Evolutionary conservation across 2,797 vertebrate genomes (phyloP).

Genomic region (Rhabdomys pumilio): DNA sequence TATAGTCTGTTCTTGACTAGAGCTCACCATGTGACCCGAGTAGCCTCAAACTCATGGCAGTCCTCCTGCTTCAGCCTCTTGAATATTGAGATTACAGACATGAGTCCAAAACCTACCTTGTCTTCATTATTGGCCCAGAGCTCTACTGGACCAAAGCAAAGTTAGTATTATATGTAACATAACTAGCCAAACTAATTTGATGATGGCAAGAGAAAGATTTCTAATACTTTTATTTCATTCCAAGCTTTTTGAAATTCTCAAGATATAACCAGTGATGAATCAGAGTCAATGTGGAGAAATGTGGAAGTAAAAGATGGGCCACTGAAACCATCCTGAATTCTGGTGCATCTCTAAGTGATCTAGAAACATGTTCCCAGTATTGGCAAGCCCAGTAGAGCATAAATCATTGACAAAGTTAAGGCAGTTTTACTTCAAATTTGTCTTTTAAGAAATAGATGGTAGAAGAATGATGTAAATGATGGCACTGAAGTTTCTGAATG

Average conservation of each 20-base stretch:
- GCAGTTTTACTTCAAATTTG: conserved; percentile 64
- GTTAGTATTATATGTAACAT: background rate
- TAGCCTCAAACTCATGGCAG: background rate
- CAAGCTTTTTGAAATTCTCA: conserved; percentile 53
- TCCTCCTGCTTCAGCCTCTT: background rate
- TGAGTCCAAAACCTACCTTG: background rate
- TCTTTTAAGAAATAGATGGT: conserved; percentile 30
- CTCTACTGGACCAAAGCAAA: conserved; percentile 27
- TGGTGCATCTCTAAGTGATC: conserved; percentile 27
- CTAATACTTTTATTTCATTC: conserved; percentile 20
- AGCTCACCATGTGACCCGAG: background rate
- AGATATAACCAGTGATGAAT: conserved; percentile 22
- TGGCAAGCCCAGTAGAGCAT: background rate
- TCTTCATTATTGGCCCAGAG: conserved; percentile 16
- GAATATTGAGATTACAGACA: background rate
- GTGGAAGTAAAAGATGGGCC: background rate
- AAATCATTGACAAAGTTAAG: conserved; percentile 22
- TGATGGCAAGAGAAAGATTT: conserved; percentile 1
- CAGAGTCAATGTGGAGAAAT: conserved; percentile 33
- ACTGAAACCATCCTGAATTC: background rate
- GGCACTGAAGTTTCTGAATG: conserved; percentile 30
- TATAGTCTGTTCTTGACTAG: background rate
- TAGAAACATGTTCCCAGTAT: conserved; percentile 12
- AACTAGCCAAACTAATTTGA: conserved; percentile 41
- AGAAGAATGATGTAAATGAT: conserved; percentile 28